Base-by-base conservation (phyloP, 2,113 vertebrate genomes). In the Anhinga rufa region DNA sequence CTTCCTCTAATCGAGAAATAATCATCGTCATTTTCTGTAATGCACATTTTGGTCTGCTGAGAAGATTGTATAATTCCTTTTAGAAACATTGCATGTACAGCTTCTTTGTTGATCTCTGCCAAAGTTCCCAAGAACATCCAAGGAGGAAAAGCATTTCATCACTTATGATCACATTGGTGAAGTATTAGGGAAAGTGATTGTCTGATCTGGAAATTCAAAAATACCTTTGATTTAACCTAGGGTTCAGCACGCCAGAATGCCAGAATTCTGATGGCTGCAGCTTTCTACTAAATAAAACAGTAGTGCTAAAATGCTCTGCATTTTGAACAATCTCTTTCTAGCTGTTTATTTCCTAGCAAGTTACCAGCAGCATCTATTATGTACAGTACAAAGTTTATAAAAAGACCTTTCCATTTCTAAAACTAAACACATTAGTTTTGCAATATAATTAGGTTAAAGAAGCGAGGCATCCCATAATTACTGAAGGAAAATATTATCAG, bases 401-500 rank as follows among this genome's bases (percentile, higher is more conserved):
- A 70, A 90, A 77, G 7, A 79, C 24, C 12, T 60, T 90, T 48
- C 68, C 3, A 11, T 64, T 86, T 74, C 46, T 90, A 61, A 78
- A 93, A 51, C 22, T 28, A 40, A 64, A 17, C 8, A 74, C 40
- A 54, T 26, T 26, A 7, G 2, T 6, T 93, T 69, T 77, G 36
- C 34, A 83, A 49, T 69, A n/a, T 52, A 29, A 75, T 60, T 72
- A 72, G 19, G 34, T 69, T 79, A 65, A 76, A 71, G 74, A 91
- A 93, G 32, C 36, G 69, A 85, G 90, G 46, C 42, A 49, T 55
- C 62, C 46, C 38, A 10, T 82, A 85, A 80, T 82, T 77, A 74
- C 42, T 28, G 64, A 72, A 80, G 44, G 36, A 90, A 96, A 93
- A 80, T 82, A 82, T 96, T 94, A 82, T 71, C 61, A n/a, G 86